A percentile compares a stretch with the other conserved stretches of the same genome.
Evolutionary conservation across 2,888 invertebrate genomes (phyloP).

Genomic region (Netelia fuscicornis): DNA sequence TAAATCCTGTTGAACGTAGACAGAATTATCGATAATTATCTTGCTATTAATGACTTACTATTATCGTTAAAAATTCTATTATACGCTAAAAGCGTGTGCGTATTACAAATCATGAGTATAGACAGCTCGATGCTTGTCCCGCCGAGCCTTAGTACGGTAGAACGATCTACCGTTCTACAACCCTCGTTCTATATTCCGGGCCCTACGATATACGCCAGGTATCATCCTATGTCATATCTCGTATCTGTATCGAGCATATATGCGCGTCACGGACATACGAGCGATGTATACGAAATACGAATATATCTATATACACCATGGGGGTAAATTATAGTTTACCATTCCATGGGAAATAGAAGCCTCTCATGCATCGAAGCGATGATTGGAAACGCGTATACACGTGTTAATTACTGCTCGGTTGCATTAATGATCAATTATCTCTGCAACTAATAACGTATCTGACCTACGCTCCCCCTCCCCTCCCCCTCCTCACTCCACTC

Average conservation of each 20-base stretch:
- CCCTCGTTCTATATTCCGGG: too few species aligned
- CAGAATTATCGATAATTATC: too few species aligned
- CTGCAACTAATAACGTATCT: slow-evolving; percentile 35
- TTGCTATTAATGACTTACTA: too few species aligned
- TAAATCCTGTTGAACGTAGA: too few species aligned
- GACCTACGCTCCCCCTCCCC: not conserved
- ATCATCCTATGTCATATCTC: too few species aligned
- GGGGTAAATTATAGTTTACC: slow-evolving; percentile 41
- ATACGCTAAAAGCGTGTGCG: too few species aligned
- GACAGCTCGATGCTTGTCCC: too few species aligned
- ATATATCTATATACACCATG: slow-evolving; percentile 11
- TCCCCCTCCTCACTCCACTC: not conserved
- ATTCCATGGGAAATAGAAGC: slow-evolving; percentile 52
- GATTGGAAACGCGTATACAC: slow-evolving; percentile 53
- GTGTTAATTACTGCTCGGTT: slow-evolving; percentile 61
- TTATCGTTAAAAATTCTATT: too few species aligned
- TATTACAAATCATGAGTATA: too few species aligned
- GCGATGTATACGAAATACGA: not conserved
- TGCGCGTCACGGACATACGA: not conserved
- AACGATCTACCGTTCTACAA: too few species aligned
- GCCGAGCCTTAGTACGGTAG: too few species aligned
- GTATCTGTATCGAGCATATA: slow-evolving; percentile 1
- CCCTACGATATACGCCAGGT: too few species aligned
- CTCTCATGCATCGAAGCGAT: slow-evolving; percentile 46
- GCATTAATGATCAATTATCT: slow-evolving; percentile 67